phyloP scores from a whole-genome alignment of 2,888 invertebrate genomes.

The Cordilura impudica region DNA sequence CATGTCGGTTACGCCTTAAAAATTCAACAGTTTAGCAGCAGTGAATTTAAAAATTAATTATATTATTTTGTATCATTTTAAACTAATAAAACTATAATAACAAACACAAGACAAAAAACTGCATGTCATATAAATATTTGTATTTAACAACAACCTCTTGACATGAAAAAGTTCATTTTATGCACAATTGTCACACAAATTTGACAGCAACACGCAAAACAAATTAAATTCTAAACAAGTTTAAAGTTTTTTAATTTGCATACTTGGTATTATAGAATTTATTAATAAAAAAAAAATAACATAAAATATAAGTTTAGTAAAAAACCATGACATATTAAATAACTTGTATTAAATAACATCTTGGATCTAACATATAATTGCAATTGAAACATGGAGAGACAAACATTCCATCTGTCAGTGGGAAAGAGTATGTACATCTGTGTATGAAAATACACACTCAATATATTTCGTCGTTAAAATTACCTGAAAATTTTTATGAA shows the following conservation, averaged over 20 bases:
- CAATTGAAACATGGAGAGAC: conserved; percentile 65
- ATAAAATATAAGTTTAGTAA: no score
- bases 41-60: background rate
- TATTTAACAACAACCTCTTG: background rate
- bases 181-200: conserved; percentile 59
- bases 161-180: conserved; percentile 5
- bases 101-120: background rate
- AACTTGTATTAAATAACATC: background rate
- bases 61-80: background rate
- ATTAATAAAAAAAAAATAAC: background rate
- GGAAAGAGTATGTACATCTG: conserved; percentile 67
- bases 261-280: background rate
- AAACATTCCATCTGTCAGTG: conserved; percentile 71
- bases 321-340: no score
- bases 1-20: background rate
- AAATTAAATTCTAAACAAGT: background rate
- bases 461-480: no score
- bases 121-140: background rate
- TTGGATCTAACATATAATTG: background rate
- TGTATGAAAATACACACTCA: no score
- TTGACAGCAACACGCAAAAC: conserved; percentile 45
- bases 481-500: no score
- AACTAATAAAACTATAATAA: background rate
- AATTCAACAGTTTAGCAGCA: background rate
- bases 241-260: conserved; percentile 17